phyloP scores from a whole-genome alignment of 2,888 invertebrate genomes.

The Hydrotaea cyrtoneurina region DNA sequence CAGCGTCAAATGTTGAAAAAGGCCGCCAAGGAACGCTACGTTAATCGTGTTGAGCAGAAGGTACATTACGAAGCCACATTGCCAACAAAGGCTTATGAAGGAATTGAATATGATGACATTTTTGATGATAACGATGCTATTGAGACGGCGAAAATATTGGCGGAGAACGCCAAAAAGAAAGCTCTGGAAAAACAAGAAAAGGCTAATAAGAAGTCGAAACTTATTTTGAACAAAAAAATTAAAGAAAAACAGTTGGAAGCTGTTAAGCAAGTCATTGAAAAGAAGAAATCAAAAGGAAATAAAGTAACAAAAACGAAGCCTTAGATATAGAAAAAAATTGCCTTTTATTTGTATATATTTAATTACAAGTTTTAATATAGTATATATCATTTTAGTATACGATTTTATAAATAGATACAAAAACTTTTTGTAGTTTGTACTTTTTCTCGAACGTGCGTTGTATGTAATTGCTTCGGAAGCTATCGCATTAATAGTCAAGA shows the following conservation, averaged over 20 bases:
- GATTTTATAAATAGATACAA: slow-evolving; percentile 61
- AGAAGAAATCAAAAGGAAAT: slow-evolving; percentile 73
- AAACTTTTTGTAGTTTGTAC: slow-evolving; percentile 1
- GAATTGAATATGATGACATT: slow-evolving; percentile 88
- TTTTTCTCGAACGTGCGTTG: slow-evolving; percentile 13
- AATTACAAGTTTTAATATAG: slow-evolving; percentile 39
- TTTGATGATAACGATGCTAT: slow-evolving; percentile 86
- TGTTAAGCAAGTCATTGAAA: slow-evolving; percentile 74
- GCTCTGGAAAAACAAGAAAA: slow-evolving; percentile 63
- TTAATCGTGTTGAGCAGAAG: slow-evolving; percentile 90
- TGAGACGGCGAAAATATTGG: slow-evolving; percentile 83
- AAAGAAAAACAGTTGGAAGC: slow-evolving; percentile 77
- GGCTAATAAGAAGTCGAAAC: slow-evolving; percentile 72
- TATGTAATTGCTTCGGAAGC: not conserved
- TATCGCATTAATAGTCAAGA: slow-evolving; percentile 53
- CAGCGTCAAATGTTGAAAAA: slow-evolving; percentile 87
- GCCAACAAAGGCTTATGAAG: slow-evolving; percentile 87
- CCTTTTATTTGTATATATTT: not conserved
- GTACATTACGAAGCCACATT: slow-evolving; percentile 87
- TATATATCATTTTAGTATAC: not conserved
- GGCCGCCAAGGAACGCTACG: slow-evolving; percentile 87
- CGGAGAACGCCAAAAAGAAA: slow-evolving; percentile 72
- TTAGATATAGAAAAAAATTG: slow-evolving; percentile 14
- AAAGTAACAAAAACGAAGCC: slow-evolving; percentile 66
- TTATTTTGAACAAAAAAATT: slow-evolving; percentile 74